These are phyloP conservation scores for Synanthedon andrenaeformis DNA, from an alignment of 2,888 invertebrate genomes.

Conservation along the genomic window DNA sequence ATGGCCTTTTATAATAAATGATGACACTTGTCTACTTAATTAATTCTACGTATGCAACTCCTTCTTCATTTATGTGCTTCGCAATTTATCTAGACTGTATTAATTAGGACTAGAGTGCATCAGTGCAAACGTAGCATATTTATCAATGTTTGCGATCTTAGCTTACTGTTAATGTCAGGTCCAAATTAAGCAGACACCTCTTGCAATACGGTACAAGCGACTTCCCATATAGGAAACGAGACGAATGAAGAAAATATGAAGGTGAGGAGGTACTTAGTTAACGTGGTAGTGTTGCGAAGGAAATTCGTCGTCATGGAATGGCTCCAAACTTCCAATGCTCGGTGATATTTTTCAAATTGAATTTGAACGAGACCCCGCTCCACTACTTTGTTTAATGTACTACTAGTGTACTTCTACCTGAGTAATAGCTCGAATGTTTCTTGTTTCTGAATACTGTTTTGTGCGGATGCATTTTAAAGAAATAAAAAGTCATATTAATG, in stretches of 20 bases:
- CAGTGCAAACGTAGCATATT: too few species aligned
- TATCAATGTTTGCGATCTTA: too few species aligned
- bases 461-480: conserved; percentile 21
- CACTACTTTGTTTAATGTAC: conserved; percentile 14
- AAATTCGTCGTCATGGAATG: conserved; percentile 12
- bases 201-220: too few species aligned
- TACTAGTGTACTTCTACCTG: conserved; percentile 6
- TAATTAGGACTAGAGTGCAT: too few species aligned
- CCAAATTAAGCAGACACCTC: too few species aligned
- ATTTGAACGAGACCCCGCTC: conserved; percentile 9
- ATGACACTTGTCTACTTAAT: too few species aligned
- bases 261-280: not conserved
- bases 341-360: conserved; percentile 14
- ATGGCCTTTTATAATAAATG: too few species aligned
- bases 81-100: too few species aligned
- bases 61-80: too few species aligned
- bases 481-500: not conserved
- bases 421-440: conserved; percentile 25
- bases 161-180: too few species aligned
- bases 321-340: conserved; percentile 7
- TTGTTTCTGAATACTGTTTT: conserved; percentile 20
- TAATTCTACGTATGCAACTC: too few species aligned
- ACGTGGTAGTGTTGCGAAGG: not conserved
- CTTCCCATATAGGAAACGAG: too few species aligned
- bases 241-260: not conserved